Percentiles rank a stretch among this genome's conserved stretches.
Evolutionary conservation across 2,888 invertebrate genomes (phyloP).

Genomic region (Drosophila emarginata): DNA sequence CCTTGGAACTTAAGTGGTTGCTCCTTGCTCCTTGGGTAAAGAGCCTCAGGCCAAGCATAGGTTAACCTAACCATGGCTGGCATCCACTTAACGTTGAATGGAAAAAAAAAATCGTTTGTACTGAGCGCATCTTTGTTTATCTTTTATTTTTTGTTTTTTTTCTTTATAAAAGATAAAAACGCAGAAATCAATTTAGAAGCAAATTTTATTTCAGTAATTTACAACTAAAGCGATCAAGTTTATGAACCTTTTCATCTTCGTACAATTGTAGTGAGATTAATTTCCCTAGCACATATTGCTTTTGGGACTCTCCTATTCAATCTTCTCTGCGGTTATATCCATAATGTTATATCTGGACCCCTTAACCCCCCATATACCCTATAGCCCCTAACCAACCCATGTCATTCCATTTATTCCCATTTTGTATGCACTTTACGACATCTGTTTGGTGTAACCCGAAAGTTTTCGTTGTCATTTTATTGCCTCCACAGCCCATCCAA

Average conservation of each 20-base stretch:
- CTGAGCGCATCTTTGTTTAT: too few relatives aligned
- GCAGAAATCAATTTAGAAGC: not conserved
- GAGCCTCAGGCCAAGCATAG: not conserved
- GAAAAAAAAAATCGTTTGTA: too few relatives aligned
- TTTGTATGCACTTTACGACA: constrained; percentile 19
- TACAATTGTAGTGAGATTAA: not conserved
- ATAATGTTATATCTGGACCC: constrained; percentile 6
- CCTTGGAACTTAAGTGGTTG: constrained; percentile 62
- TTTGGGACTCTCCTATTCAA: constrained; percentile 57
- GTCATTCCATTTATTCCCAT: constrained; percentile 7
- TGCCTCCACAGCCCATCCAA: constrained; percentile 22
- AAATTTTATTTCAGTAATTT: not conserved
- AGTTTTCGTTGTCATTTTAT: constrained; percentile 19
- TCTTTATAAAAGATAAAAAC: not conserved
- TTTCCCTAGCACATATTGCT: constrained; percentile 43
- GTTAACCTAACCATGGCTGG: not conserved
- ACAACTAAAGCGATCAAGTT: not conserved
- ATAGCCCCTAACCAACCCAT: not conserved
- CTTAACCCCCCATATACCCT: not conserved
- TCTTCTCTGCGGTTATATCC: constrained; percentile 46
- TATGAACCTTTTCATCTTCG: constrained; percentile 12
- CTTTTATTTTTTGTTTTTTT: not conserved
- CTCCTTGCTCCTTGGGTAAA: constrained; percentile 28
- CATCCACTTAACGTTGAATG: not conserved
- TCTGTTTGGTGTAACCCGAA: constrained; percentile 17